Percentiles rank a stretch among this genome's conserved stretches.
Evolutionary conservation across 2,888 invertebrate genomes (phyloP).

Genomic region (Hetaerina titia): DNA sequence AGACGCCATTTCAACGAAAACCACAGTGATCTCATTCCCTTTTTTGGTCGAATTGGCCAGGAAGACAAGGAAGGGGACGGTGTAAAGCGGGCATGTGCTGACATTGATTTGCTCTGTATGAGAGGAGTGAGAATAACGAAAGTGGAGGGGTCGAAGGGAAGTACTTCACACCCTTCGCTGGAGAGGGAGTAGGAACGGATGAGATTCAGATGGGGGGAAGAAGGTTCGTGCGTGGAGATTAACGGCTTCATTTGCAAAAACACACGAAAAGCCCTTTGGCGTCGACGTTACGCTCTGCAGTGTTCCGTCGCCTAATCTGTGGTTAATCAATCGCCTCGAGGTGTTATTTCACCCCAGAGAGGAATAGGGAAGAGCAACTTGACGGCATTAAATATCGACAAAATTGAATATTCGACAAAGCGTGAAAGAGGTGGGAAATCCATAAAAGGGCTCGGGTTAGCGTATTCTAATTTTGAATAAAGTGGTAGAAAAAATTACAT

Average conservation of each 20-base stretch:
- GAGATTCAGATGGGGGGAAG: neutral
- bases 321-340: neutral
- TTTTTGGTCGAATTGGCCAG: too few species aligned
- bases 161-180: too few species aligned
- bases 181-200: neutral
- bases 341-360: neutral
- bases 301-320: neutral
- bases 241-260: constrained; percentile 14
- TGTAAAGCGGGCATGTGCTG: too few species aligned
- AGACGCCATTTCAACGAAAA: too few species aligned
- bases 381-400: neutral
- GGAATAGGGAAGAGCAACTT: neutral
- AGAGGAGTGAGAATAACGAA: too few species aligned
- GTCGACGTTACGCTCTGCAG: neutral
- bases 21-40: too few species aligned
- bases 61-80: too few species aligned
- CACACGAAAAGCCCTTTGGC: neutral
- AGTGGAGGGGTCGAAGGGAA: too few species aligned
- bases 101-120: too few species aligned
- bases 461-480: neutral
- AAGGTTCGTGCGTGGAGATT: neutral
- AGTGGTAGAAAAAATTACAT: neutral
- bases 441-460: neutral
- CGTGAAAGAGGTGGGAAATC: neutral
- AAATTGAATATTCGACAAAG: neutral